These are phyloP conservation scores for Leptinotarsa undecemlineata DNA, from an alignment of 1,140 invertebrate species.

Conservation along the genomic window DNA sequence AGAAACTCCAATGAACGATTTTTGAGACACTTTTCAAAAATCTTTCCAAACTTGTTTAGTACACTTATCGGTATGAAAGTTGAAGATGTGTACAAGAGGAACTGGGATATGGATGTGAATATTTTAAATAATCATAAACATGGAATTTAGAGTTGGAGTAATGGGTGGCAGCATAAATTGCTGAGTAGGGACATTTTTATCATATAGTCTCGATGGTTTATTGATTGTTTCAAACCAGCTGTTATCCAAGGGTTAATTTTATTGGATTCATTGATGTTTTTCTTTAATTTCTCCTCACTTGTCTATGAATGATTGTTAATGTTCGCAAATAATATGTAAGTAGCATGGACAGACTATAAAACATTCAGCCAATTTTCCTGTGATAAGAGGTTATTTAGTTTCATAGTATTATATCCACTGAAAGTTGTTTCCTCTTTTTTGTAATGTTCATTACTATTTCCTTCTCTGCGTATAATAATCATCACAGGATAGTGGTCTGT, in stretches of 20 bases:
- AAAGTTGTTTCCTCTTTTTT: background rate
- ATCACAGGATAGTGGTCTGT: too few relatives aligned
- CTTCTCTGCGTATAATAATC: background rate
- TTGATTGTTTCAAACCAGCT: conserved; percentile 1
- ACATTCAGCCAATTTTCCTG: conserved; percentile 3
- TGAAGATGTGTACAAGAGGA: too few relatives aligned
- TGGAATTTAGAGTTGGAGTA: background rate
- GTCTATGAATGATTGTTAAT: conserved; percentile 1
- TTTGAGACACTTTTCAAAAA: conserved; percentile 24
- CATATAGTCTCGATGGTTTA: conserved; percentile 9
- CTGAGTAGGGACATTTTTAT: conserved; percentile 9
- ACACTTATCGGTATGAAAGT: conserved; percentile 22
- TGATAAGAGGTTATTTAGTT: conserved; percentile 8
- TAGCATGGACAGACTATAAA: background rate
- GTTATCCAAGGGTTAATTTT: conserved; percentile 13
- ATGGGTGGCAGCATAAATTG: conserved; percentile 3
- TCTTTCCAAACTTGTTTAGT: conserved; percentile 10
- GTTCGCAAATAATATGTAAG: background rate
- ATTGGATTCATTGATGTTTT: background rate
- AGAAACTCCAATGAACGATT: conserved; percentile 28
- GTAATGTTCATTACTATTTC: background rate
- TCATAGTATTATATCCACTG: background rate
- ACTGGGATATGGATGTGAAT: too few relatives aligned
- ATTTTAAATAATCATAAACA: too few relatives aligned
- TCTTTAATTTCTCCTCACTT: conserved; percentile 6